These are phyloP conservation scores for Synergus gifuensis DNA, from an alignment of 2,888 invertebrate genomes.

Conservation along the genomic window DNA sequence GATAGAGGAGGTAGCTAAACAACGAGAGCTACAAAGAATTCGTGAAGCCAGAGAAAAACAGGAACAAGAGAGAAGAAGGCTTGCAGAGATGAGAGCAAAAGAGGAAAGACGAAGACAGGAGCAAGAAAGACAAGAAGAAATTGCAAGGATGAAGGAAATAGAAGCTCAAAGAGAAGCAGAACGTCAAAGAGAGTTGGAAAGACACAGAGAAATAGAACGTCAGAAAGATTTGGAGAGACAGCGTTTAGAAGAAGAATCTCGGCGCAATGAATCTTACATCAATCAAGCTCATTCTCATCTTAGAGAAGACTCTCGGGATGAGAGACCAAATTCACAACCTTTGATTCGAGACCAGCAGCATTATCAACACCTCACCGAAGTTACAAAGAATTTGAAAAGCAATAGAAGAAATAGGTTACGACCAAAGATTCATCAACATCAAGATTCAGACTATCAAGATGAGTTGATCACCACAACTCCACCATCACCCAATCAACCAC, in stretches of 20 bases:
- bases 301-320: conserved; percentile 40
- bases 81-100: conserved; percentile 63
- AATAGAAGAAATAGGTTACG: conserved; percentile 58
- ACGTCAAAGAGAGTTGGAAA: conserved; percentile 56
- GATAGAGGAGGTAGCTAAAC: conserved; percentile 69
- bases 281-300: conserved; percentile 42
- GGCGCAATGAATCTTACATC: neutral
- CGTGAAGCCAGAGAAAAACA: conserved; percentile 69
- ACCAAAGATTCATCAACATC: conserved; percentile 58
- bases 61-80: conserved; percentile 62
- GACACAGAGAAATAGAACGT: conserved; percentile 52
- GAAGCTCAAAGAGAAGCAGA: conserved; percentile 58
- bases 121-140: conserved; percentile 65
- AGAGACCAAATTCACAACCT: conserved; percentile 60
- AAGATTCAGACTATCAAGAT: conserved; percentile 53
- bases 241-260: conserved; percentile 29
- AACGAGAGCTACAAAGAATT: conserved; percentile 69
- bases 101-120: conserved; percentile 59
- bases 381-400: conserved; percentile 54
- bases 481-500: conserved; percentile 87
- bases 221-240: conserved; percentile 46
- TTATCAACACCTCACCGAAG: conserved; percentile 66
- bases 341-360: conserved; percentile 64
- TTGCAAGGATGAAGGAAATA: conserved; percentile 56
- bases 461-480: conserved; percentile 52